These are phyloP conservation scores for Cephalophus harveyi DNA, from an alignment of 2,113 vertebrate species.

Conservation along the genomic window DNA sequence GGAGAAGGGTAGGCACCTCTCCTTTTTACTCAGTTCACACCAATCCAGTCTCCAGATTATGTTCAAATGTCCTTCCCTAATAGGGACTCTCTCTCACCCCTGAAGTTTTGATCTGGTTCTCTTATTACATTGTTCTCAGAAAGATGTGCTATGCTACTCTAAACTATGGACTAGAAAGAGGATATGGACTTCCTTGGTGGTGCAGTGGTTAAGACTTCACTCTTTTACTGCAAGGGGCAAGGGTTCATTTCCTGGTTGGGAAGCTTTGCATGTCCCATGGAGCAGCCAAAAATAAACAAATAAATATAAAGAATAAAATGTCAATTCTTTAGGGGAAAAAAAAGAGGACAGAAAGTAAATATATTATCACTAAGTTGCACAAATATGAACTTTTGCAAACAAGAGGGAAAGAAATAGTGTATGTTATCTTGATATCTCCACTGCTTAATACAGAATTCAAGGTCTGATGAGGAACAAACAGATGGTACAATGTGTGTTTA, in stretches of 20 bases:
- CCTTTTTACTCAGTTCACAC: neutral
- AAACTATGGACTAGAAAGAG: neutral
- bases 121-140: neutral
- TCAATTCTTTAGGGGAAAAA: neutral
- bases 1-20: rapidly evolving
- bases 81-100: neutral
- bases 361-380: neutral
- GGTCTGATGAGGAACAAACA: neutral
- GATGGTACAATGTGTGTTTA: neutral
- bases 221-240: neutral
- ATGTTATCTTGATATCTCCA: neutral
- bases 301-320: neutral
- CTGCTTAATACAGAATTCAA: neutral
- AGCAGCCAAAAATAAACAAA: neutral
- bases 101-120: neutral
- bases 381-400: neutral
- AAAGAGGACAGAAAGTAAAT: neutral
- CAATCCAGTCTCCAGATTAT: neutral
- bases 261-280: neutral
- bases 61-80: neutral
- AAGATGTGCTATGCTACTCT: neutral
- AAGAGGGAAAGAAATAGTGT: neutral
- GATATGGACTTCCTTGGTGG: neutral
- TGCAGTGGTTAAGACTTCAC: neutral
- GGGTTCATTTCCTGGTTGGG: neutral